Base-by-base conservation (phyloP, 2,888 invertebrate species). In the Eupelmus urozonus region DNA sequence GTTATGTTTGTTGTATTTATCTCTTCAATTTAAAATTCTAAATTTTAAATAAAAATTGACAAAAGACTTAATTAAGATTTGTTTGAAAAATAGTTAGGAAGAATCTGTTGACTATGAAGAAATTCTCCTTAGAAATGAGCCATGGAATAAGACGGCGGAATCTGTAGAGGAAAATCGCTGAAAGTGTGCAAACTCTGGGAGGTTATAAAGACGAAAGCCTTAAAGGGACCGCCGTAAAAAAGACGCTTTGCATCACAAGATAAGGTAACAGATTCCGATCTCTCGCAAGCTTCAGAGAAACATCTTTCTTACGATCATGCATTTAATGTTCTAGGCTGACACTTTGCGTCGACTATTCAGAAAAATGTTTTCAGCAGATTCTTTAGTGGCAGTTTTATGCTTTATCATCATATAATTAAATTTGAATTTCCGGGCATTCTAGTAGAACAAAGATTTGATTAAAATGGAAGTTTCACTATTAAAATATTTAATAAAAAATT, bases 151-250 rank as follows among this genome's bases (percentile, higher is more conserved):
- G 55, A 45, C 2, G 4, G 49, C 9, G 23, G 27, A 77, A 51
- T 71, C 60, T 66, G 34, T 23, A 42, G 18, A 42, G 55, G 42
- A 76, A 80, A 53, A 69, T 76, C 53, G 60, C 70, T 69, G 65
- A 78, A 84, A 85, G 84, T 84, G 84, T 85, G 86, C 83, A 85
- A 84, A 83, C 83, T 80, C 53, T 11, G 78, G 73, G 45, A 71
- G 81, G 80, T 82, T 81, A 82, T 85, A 85, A 85, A 85, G 85
- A 81, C 79, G 82, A 81, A 59, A 82, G 83, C 80, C 82, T 84
- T 84, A 84, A 85, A 85, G 84, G 82, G 86, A 85, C 84, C 82
- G 85, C 84, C 85, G 83, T 85, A 85, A 85, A 85, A 85, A 82
- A 82, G 78, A 76, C 81, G 84, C 84, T 85, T 84, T 83, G 81